Base-by-base conservation (phyloP, 2,797 vertebrate genomes). In the Platyrinchus mystaceus region DNA sequence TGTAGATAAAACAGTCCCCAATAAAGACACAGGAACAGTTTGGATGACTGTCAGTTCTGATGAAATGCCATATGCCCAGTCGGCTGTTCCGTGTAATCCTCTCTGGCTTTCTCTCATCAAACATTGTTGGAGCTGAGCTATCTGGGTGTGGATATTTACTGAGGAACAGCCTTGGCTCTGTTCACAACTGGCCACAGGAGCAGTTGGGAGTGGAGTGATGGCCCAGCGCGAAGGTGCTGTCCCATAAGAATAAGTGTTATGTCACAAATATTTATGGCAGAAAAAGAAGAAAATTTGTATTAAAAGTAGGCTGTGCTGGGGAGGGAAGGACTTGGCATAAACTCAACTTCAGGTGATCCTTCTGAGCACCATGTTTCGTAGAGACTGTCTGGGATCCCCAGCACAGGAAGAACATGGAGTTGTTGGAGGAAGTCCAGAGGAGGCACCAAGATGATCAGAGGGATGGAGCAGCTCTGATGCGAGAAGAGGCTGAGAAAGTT, bases 131-230 rank as follows among this genome's bases (percentile, higher is more conserved):
- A n/a, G 3, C 63, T 27, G n/a, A 46, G 37, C 37, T 41, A 5
- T 16, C 43, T 53, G 15, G 22, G n/a, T 58, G 37, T 26, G 62
- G 36, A 7, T 46, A 17, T 66, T 66, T 50, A 6, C 52, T 55
- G 43, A 16, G 28, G 14, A 66, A 46, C 3, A 34, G n/a, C 15
- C 49, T 39, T 21, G 39, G 8, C 39, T 69, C 14, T 30, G 63
- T 12, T 49, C 20, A 0, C 2, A 3, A 2, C 22, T 37, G 28
- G 8, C 14, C 64, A 9, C 9, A 13, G 62, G 11, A 66, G 52
- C 50, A 2, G 14, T 0, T 4, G 12, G 53, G 59, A 68, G 14
- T 21, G 44, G 17, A 34, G n/a, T 0, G 4, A 9, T 3, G 60
- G 27, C 16, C 32, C 0, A 2, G 24, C 36, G 50, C 7, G 17